Evolutionary conservation across 2,888 invertebrate genomes (phyloP).

Genomic region (Cremastobaeus sp.): DNA sequence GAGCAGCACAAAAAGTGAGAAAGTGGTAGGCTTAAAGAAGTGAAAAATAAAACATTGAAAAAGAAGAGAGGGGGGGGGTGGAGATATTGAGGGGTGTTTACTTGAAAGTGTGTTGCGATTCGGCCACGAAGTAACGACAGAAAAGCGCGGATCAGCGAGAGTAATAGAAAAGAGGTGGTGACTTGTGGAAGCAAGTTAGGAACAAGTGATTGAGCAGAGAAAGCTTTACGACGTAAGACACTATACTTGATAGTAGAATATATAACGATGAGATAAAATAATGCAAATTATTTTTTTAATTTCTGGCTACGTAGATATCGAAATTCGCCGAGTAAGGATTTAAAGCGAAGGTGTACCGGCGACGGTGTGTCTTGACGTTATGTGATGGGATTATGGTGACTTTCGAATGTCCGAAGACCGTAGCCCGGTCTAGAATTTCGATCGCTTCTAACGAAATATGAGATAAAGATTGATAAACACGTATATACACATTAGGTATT

Average conservation of each 20-base stretch:
- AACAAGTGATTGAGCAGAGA: slow-evolving; percentile 39
- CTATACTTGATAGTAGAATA: slow-evolving; percentile 61
- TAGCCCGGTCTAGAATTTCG: slow-evolving; percentile 60
- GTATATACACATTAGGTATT: slow-evolving; percentile 58
- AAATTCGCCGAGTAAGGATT: slow-evolving; percentile 43
- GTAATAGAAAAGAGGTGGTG: slow-evolving; percentile 48
- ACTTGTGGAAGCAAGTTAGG: slow-evolving; percentile 34
- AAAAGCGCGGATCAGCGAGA: slow-evolving; percentile 33
- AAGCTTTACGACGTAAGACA: slow-evolving; percentile 66
- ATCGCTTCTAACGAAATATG: slow-evolving; percentile 9
- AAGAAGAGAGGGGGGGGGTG: background rate
- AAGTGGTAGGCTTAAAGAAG: slow-evolving; percentile 22
- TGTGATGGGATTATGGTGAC: slow-evolving; percentile 57
- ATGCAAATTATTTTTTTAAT: slow-evolving; percentile 63
- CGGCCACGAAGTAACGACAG: slow-evolving; percentile 39
- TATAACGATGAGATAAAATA: slow-evolving; percentile 46
- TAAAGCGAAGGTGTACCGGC: slow-evolving; percentile 12
- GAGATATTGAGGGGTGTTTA: slow-evolving; percentile 49
- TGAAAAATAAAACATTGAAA: slow-evolving; percentile 1
- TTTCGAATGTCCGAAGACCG: slow-evolving; percentile 58
- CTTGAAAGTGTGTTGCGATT: slow-evolving; percentile 59
- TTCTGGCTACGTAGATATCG: slow-evolving; percentile 48
- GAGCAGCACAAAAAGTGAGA: slow-evolving; percentile 49
- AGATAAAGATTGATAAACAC: slow-evolving; percentile 11
- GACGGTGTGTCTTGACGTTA: slow-evolving; percentile 9